Base-by-base conservation (phyloP, 2,113 vertebrate species). In the Phoxinus phoxinus region DNA sequence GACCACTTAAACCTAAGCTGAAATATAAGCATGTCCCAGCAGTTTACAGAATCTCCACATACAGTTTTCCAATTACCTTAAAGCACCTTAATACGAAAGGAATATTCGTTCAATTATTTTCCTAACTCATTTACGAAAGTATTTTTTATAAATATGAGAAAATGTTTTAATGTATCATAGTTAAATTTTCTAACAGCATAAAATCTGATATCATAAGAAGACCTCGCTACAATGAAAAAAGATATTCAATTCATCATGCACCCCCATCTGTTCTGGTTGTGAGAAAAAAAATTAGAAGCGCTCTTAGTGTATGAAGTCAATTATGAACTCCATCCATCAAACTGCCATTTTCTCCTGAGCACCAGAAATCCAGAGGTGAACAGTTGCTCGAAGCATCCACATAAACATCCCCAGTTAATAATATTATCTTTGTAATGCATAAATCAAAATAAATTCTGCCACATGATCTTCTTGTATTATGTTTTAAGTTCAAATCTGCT, bases 301-400 rank as follows among this genome's bases (percentile, higher is more conserved):
- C 85, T 88, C 83, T 71, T 85, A 80, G 85, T 88, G 85, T 84
- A 91, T 90, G 86, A 91, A 92, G 89, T 91, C 87, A 90, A 89
- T 93, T 90, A 92, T 87, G 88, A 90, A 90, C 63, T 84, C 87
- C 86, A 92, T 92, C 91, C 90, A 90, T 92, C 89, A 92, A 84
- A 71, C 90, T 89, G 92, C 77, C 88, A 90, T 61, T 63, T 80
- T 86, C 74, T 76, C 74, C 87, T 58, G 53, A 84, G 84, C 72
- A 56, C 81, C 83, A 71, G 58, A 58, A 80, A 78, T 78, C 69
- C 61, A 44, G 77, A 86, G 90, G 56, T 89, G 48, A 35, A 84
- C 63, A 81, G 46, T 58, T 83, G 48, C 25, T 82, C 53, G 46
- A 82, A 82, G 27, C 80, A 69, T 53, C 27, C 27, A 23, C 27